These are phyloP conservation scores for Chionis minor DNA, from an alignment of 2,113 vertebrate species.

Conservation along the genomic window DNA sequence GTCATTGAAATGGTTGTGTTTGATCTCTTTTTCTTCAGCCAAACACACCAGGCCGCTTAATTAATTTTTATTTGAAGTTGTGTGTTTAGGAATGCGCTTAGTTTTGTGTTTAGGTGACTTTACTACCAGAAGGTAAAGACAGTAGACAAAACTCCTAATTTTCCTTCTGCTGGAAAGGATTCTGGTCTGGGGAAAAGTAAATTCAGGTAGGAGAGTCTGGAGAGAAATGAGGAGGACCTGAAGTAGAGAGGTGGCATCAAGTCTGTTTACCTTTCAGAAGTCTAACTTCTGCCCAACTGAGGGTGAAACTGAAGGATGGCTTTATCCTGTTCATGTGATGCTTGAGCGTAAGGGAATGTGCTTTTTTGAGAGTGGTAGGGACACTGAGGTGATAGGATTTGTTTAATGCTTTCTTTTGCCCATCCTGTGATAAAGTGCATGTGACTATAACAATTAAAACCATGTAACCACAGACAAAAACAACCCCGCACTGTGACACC, in stretches of 20 bases:
- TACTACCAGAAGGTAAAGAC: background rate
- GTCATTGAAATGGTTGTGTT: background rate
- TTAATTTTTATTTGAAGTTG: background rate
- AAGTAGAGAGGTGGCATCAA: background rate
- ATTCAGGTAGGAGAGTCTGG: background rate
- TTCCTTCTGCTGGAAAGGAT: background rate
- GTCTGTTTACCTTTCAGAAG: background rate
- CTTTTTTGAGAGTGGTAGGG: background rate
- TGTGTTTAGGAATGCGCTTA: background rate
- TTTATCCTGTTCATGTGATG: background rate
- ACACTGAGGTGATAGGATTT: rapidly evolving
- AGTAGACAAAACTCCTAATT: background rate
- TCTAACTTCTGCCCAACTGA: background rate
- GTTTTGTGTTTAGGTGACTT: background rate
- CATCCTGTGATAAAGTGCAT: background rate
- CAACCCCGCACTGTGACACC: background rate
- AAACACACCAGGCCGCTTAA: background rate
- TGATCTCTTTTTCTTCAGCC: background rate
- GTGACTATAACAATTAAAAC: background rate
- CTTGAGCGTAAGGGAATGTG: background rate
- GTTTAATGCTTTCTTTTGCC: background rate
- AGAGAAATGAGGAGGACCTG: background rate
- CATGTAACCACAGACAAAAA: background rate
- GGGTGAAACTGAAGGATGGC: background rate
- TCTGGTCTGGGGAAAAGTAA: background rate